These are phyloP conservation scores for Mohoua ochrocephala DNA, from an alignment of 2,113 vertebrate species.

Conservation along the genomic window DNA sequence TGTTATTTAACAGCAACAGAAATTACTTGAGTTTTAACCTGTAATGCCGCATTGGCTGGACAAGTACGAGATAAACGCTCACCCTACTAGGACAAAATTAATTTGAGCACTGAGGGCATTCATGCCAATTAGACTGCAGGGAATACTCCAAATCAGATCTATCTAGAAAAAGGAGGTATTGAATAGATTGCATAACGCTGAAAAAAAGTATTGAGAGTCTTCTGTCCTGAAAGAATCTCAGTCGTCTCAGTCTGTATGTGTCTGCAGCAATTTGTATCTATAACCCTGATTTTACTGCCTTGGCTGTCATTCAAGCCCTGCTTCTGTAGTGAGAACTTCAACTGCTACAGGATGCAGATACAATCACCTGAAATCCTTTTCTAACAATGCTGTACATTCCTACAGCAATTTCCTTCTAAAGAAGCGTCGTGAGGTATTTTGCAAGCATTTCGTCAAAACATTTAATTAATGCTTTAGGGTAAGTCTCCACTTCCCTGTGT, in stretches of 20 bases:
- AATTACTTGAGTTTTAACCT: background rate
- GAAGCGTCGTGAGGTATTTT: background rate
- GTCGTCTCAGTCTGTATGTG: background rate
- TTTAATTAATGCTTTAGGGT: conserved; percentile 17
- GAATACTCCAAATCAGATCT: background rate
- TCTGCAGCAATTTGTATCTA: conserved; percentile 4
- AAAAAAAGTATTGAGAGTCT: background rate
- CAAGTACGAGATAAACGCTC: background rate
- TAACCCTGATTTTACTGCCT: background rate
- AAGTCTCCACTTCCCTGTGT: background rate
- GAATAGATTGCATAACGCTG: background rate
- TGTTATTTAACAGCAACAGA: background rate
- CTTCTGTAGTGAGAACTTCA: background rate
- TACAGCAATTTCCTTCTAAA: background rate
- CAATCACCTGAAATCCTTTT: background rate
- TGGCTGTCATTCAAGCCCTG: background rate
- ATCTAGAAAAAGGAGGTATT: background rate
- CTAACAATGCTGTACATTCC: background rate
- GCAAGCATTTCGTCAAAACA: background rate
- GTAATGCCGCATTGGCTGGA: background rate
- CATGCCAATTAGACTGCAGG: background rate
- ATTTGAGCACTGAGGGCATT: background rate
- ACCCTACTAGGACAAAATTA: background rate
- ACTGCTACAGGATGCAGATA: background rate
- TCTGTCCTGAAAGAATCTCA: background rate